Conservation (phyloP, 2,888 invertebrate genomes). For the Mactromeris polynyma region DNA sequence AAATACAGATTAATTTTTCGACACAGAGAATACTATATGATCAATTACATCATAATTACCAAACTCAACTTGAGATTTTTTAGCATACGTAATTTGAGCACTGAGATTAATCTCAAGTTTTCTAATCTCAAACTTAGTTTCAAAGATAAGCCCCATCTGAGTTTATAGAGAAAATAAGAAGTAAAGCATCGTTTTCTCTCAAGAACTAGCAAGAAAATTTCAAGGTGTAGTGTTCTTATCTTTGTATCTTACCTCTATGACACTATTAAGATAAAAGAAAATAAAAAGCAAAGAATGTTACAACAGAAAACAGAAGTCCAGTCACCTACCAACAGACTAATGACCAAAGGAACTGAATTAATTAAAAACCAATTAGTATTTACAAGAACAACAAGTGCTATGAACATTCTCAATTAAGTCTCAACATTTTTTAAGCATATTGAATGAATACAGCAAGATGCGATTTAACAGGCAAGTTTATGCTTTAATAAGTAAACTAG, state of each 20-base stretch:
- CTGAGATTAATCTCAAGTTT: too few species aligned
- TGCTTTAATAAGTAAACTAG: too few species aligned
- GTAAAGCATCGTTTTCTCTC: not conserved
- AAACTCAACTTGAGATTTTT: too few species aligned
- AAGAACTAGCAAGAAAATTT: not conserved
- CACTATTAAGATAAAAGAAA: slow-evolving; percentile 7
- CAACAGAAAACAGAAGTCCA: not conserved
- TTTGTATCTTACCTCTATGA: not conserved
- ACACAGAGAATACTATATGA: too few species aligned
- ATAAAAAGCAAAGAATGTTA: not conserved
- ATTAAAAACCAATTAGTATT: not conserved
- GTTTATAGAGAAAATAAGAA: not conserved
- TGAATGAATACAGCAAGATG: slow-evolving; percentile 1
- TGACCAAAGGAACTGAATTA: not conserved
- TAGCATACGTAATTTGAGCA: too few species aligned
- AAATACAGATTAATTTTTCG: too few species aligned
- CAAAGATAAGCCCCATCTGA: not conserved
- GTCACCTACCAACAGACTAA: not conserved
- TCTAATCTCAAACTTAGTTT: too few species aligned
- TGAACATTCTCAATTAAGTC: not conserved
- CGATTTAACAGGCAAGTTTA: not conserved
- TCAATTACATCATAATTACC: too few species aligned
- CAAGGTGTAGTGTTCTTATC: not conserved
- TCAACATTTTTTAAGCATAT: not conserved
- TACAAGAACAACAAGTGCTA: not conserved